A percentile compares a stretch with the other conserved stretches of the same genome.
These are phyloP conservation scores for Trachelus tabidus DNA, from an alignment of 2,888 invertebrate genomes.

Conservation along the genomic window DNA sequence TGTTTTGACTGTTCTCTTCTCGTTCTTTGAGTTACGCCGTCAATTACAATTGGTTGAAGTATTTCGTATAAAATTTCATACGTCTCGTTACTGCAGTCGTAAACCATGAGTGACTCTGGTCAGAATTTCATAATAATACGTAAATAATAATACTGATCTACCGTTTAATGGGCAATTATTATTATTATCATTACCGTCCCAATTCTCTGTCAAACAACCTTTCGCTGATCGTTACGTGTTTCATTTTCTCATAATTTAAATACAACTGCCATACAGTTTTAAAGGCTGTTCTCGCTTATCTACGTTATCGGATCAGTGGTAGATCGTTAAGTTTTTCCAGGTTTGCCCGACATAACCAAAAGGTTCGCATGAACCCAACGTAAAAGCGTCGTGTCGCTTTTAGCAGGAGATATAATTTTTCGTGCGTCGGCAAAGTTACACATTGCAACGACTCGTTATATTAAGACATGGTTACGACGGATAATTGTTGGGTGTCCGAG, in stretches of 20 bases:
- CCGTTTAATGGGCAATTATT: not conserved
- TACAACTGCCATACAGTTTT: not conserved
- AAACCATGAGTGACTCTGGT: not conserved
- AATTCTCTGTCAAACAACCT: not conserved
- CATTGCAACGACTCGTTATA: constrained; percentile 41
- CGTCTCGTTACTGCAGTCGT: not conserved
- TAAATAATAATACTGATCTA: not conserved
- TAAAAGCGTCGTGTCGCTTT: not conserved
- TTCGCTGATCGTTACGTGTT: not conserved
- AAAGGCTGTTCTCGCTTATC: not conserved
- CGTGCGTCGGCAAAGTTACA: constrained; percentile 19
- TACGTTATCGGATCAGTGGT: not conserved
- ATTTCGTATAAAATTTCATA: too few species aligned
- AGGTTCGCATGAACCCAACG: not conserved
- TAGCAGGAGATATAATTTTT: not conserved
- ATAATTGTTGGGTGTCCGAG: constrained; percentile 51
- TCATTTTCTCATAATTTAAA: not conserved
- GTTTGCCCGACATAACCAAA: not conserved
- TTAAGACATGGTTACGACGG: constrained; percentile 53
- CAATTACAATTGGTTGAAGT: not conserved
- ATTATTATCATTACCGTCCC: not conserved
- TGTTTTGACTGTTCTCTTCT: not conserved
- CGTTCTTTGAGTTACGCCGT: not conserved
- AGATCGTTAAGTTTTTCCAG: not conserved
- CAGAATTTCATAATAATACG: not conserved